phyloP scores from a whole-genome alignment of 2,113 vertebrate species.

The Rhipidura dahli region DNA sequence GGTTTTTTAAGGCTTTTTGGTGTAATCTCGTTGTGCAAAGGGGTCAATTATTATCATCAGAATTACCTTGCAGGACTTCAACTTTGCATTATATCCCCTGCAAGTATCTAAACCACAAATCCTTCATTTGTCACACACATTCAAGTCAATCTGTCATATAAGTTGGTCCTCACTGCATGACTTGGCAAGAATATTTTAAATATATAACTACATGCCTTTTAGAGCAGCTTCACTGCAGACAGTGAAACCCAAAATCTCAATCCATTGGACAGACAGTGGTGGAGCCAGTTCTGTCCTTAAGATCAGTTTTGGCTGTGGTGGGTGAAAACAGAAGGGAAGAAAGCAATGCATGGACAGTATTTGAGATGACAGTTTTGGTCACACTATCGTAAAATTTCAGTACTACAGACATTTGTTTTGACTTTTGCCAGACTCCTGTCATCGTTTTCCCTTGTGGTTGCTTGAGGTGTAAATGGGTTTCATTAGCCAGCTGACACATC shows the following conservation, averaged over 20 bases:
- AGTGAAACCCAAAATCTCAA: background rate
- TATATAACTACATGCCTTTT: background rate
- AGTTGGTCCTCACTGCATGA: background rate
- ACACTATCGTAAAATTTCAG: background rate
- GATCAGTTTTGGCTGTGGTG: background rate
- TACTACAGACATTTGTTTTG: background rate
- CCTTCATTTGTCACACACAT: background rate
- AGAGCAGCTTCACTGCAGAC: background rate
- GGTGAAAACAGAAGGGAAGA: background rate
- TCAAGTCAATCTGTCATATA: background rate
- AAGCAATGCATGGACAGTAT: background rate
- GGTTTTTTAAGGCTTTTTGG: background rate
- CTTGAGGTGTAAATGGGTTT: background rate
- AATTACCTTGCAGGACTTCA: background rate
- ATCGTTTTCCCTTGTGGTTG: background rate
- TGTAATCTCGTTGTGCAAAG: background rate
- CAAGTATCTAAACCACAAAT: background rate
- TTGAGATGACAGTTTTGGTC: background rate
- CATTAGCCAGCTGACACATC: background rate
- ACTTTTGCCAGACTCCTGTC: background rate
- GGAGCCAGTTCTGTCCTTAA: background rate
- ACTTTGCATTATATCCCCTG: background rate
- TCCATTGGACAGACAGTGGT: background rate
- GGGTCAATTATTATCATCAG: background rate
- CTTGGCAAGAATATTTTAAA: background rate